phyloP scores from a whole-genome alignment of 2,797 vertebrate genomes.

The Paguma larvata region DNA sequence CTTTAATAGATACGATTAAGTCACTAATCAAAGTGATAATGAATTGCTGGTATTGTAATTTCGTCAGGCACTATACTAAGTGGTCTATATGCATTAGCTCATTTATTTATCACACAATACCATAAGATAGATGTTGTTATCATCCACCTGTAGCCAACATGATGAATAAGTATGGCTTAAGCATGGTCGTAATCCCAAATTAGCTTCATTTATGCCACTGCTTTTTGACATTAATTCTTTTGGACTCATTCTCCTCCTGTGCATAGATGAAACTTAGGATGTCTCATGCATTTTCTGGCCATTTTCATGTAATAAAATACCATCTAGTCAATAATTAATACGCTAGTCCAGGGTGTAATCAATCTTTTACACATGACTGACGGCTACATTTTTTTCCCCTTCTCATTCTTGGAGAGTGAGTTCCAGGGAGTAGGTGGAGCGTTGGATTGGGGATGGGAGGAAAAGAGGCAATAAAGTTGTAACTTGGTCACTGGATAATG shows the following conservation, averaged over 20 bases:
- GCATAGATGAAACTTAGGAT: neutral
- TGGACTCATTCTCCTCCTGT: neutral
- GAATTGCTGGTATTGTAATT: neutral
- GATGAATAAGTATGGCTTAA: neutral
- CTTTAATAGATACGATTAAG: neutral
- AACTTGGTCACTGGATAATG: neutral
- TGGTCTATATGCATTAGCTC: neutral
- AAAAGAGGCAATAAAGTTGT: neutral
- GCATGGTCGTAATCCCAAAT: neutral
- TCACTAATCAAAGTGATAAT: neutral
- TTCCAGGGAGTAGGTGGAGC: neutral
- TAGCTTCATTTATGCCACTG: neutral
- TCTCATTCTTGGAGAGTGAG: neutral
- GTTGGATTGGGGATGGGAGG: neutral
- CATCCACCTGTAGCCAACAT: neutral
- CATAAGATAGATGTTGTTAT: neutral
- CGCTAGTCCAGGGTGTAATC: neutral
- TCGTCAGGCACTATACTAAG: neutral
- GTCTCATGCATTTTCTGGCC: neutral
- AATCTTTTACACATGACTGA: neutral
- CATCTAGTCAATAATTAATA: neutral
- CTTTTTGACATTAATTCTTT: neutral
- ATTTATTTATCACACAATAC: neutral
- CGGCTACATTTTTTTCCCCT: neutral
- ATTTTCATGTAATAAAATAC: slow-evolving; percentile 6